phyloP scores from a whole-genome alignment of 30 jellyfish, hydroid and myxozoan genomes.

The Aurelia sp. region DNA sequence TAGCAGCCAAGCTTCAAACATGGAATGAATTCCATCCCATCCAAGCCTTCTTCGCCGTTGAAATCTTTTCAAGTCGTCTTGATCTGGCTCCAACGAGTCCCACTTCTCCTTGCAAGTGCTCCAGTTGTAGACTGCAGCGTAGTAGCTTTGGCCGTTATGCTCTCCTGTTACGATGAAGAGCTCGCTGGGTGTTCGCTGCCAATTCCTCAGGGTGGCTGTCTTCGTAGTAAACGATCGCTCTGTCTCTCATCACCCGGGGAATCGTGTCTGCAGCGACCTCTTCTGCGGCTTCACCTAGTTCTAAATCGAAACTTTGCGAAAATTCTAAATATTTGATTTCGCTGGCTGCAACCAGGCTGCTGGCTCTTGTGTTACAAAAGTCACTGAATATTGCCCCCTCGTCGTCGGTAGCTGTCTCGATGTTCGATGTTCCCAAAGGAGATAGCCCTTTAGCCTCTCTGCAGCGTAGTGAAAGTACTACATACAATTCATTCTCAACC shows the following conservation, averaged over 20 bases:
- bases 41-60: not conserved
- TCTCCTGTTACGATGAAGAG: not conserved
- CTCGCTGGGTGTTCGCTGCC: not conserved
- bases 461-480: no score
- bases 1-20: conserved; percentile 43
- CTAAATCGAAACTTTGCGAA: not conserved
- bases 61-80: conserved; percentile 10
- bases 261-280: not conserved
- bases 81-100: conserved; percentile 5
- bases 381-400: conserved; percentile 8
- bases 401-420: not conserved
- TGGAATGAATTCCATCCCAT: conserved; percentile 20
- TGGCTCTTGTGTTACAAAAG: not conserved
- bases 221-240: not conserved
- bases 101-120: conserved; percentile 3
- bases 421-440: not conserved
- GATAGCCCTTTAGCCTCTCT: no score
- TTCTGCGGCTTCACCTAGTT: conserved; percentile 3
- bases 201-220: not conserved
- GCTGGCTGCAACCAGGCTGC: not conserved
- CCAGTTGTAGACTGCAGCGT: not conserved
- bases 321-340: not conserved
- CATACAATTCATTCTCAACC: not conserved
- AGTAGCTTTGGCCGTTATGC: not conserved
- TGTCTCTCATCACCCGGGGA: not conserved